Evolutionary conservation across 2,888 invertebrate species (phyloP).

Genomic region (Andricus curvator): DNA sequence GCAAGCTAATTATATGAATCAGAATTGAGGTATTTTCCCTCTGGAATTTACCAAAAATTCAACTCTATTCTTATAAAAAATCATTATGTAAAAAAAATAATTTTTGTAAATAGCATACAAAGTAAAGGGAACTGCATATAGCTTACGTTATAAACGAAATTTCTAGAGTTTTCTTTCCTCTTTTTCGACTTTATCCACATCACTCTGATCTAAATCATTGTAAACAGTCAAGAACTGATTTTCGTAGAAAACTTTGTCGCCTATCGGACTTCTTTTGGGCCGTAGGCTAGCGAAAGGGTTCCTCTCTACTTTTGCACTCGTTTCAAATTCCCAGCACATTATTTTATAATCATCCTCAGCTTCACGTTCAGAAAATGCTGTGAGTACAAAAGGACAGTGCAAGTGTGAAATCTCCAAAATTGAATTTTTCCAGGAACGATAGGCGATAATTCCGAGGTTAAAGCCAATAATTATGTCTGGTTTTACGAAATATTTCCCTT

Average conservation of each 20-base stretch:
- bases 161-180: background rate
- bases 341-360: slow-evolving; percentile 64
- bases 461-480: slow-evolving; percentile 68
- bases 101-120: background rate
- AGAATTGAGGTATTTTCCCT: background rate
- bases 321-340: slow-evolving; percentile 59
- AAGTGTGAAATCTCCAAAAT: slow-evolving; percentile 58
- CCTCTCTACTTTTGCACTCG: slow-evolving; percentile 49
- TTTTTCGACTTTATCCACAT: background rate
- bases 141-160: background rate
- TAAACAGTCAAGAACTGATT: slow-evolving; percentile 71
- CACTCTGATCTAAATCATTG: slow-evolving; percentile 45
- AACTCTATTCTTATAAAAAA: background rate
- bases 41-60: background rate
- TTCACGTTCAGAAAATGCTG: slow-evolving; percentile 65
- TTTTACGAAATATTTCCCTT: slow-evolving; percentile 55
- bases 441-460: slow-evolving; percentile 67
- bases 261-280: slow-evolving; percentile 69
- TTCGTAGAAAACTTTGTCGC: slow-evolving; percentile 67
- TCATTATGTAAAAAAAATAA: background rate
- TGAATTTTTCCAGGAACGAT: slow-evolving; percentile 63
- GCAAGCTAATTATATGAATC: background rate
- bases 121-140: background rate
- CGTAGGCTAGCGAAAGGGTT: slow-evolving; percentile 69
- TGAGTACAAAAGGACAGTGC: slow-evolving; percentile 67